Conservation (phyloP, 2,113 vertebrate genomes). For the Heloderma charlesbogerti region DNA sequence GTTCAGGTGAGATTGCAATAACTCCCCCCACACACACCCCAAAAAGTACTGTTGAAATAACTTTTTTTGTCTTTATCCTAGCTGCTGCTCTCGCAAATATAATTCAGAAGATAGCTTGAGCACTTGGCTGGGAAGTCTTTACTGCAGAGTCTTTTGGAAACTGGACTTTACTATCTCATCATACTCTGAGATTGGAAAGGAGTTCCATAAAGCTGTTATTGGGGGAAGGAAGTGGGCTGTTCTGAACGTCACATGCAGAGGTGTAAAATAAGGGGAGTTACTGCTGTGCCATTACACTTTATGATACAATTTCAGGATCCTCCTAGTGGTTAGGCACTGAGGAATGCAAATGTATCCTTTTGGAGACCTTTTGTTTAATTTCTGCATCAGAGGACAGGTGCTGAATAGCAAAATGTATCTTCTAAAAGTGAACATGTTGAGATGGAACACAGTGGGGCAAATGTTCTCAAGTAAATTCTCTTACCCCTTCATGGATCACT, state of each 20-base stretch:
- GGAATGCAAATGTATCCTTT: slow-evolving; percentile 33
- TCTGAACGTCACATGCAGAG: not conserved
- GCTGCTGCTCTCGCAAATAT: not conserved
- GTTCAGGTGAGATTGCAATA: too few species aligned
- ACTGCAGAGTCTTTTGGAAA: not conserved
- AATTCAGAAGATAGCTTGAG: not conserved
- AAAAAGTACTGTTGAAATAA: too few species aligned
- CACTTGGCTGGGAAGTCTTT: not conserved
- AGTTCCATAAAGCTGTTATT: not conserved
- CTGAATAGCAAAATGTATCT: not conserved
- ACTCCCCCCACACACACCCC: too few species aligned
- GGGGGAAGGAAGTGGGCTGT: not conserved
- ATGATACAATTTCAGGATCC: not conserved
- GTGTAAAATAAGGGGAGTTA: slow-evolving; percentile 21
- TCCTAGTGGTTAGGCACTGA: slow-evolving; percentile 13
- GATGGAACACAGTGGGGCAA: not conserved
- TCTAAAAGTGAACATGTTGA: not conserved
- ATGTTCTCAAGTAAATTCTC: not conserved
- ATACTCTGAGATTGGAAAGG: not conserved
- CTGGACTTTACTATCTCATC: slow-evolving; percentile 1
- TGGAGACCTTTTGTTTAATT: slow-evolving; percentile 39
- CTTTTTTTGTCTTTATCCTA: not conserved
- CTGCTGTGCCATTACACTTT: slow-evolving; percentile 21
- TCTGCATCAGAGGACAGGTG: not conserved
- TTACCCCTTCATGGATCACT: too few species aligned